Evolutionary conservation across 2,888 invertebrate species (phyloP), one percentile per base, ranked within the genome.

Genomic region (Spilosoma lubricipeda): DNA sequence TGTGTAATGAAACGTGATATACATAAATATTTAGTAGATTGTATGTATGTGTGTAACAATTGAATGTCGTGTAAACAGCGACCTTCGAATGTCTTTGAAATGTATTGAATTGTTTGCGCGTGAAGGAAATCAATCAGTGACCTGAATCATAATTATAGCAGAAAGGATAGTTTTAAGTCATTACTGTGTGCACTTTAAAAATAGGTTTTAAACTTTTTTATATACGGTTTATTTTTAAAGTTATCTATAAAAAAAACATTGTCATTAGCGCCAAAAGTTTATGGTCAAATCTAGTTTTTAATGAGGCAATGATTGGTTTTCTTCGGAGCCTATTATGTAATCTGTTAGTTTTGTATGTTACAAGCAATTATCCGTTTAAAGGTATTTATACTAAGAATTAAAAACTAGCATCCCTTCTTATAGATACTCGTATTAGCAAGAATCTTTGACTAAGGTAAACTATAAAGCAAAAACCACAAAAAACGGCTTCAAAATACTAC

Each of bases 41-140:
- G 63, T 70, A 63, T 56, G 59, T 73, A 39, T 63, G 52, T 74
- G 20, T 30, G 71, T 52, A 68, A 71, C 68, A 48, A 33, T 67
- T 63, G 39, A 65, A 23, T 68, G 59, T 75, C 77, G 77, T 77
- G 77, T 45, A 59, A 59, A 65, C 45, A n/a, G 56, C 48, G 59
- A 71, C 77, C 77, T 77, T 71, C 71, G 48, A 64, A 42, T 33
- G 65, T 63, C 73, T 71, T 77, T 67, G 74, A 70, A 72, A 70
- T 72, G 73, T 74, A 42, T 65, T 30, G 42, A 65, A 65, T 72
- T 76, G 70, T 64, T 59, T 48, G 63, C 36, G 66, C 59, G 66
- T 77, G 36, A 36, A 74, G 66, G 73, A 73, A 77, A 73, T 63
- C 64, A 71, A 66, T 64, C 67, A 45, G 42, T n/a, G 64, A 42